These are phyloP conservation scores for Pedionomus torquatus DNA, from an alignment of 2,113 vertebrate genomes.

Conservation along the genomic window DNA sequence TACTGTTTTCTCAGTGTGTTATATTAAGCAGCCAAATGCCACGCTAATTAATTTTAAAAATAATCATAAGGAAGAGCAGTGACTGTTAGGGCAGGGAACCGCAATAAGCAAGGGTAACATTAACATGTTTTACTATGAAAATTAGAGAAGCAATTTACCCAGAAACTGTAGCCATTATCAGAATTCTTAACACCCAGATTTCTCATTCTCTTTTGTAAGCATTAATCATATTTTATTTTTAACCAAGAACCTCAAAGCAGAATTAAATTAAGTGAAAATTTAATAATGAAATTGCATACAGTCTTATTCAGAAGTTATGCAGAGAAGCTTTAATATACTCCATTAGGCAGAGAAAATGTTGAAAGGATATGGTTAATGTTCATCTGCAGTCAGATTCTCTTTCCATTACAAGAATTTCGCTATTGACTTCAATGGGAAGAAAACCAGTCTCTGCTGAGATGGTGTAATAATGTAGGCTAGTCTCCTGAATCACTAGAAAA, in stretches of 20 bases:
- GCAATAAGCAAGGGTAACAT: constrained; percentile 15
- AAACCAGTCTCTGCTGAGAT: background rate
- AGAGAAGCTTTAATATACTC: constrained; percentile 56
- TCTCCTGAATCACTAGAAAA: background rate
- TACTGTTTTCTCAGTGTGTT: background rate
- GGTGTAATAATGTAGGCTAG: background rate
- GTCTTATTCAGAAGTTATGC: constrained; percentile 47
- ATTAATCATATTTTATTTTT: constrained; percentile 70
- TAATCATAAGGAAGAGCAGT: background rate
- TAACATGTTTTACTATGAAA: background rate
- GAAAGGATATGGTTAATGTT: constrained; percentile 50
- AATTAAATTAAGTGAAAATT: constrained; percentile 71
- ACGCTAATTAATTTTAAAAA: background rate
- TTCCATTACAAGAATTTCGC: background rate
- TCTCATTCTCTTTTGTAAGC: constrained; percentile 46
- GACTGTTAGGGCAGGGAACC: background rate
- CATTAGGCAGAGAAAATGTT: constrained; percentile 61
- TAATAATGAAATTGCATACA: constrained; percentile 49
- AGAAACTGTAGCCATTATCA: constrained; percentile 44
- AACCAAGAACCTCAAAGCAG: constrained; percentile 53
- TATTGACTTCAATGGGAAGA: background rate
- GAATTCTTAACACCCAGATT: constrained; percentile 17
- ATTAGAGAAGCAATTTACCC: constrained; percentile 36
- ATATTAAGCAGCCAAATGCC: background rate
- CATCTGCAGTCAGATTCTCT: constrained; percentile 9